phyloP scores from a whole-genome alignment of 2,797 vertebrate species.

The Ctenopoma multispine region DNA sequence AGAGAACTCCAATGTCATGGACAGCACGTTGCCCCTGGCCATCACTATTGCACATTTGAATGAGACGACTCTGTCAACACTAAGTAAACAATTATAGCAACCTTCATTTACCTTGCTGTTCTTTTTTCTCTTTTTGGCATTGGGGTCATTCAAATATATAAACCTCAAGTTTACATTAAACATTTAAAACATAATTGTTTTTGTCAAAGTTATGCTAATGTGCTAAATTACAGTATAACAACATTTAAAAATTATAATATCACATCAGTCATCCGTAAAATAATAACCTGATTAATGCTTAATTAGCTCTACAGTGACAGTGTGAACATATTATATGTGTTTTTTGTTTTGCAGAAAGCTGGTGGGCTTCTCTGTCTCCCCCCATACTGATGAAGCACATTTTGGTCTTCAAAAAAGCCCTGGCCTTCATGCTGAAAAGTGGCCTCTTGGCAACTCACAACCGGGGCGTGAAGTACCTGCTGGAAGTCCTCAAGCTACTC shows the following conservation, averaged over 20 bases:
- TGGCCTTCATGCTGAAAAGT: conserved; percentile 71
- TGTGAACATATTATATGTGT: background rate
- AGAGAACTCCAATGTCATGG: conserved; percentile 61
- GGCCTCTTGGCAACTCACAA: conserved; percentile 46
- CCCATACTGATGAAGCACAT: conserved; percentile 74
- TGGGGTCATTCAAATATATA: no score
- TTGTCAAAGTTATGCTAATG: no score
- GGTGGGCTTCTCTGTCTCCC: conserved; percentile 71
- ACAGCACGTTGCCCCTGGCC: conserved; percentile 49
- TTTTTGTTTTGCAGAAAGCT: conserved; percentile 53
- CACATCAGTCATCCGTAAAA: no score
- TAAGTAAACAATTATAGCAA: conserved; percentile 67
- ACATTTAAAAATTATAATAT: no score
- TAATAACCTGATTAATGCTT: background rate
- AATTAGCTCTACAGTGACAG: fast-evolving
- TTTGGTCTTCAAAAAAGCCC: conserved; percentile 73
- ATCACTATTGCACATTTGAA: conserved; percentile 41
- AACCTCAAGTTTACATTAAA: no score
- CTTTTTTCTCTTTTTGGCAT: no score
- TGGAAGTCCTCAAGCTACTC: conserved; percentile 76
- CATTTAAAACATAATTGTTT: background rate
- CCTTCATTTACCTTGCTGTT: background rate
- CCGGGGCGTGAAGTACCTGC: conserved; percentile 61
- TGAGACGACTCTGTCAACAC: conserved; percentile 35
- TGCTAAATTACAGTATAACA: no score